A percentile compares a stretch with the other conserved stretches of the same genome.
Conservation (phyloP, 2,113 vertebrate species). For the Herpetotheres cachinnans region DNA sequence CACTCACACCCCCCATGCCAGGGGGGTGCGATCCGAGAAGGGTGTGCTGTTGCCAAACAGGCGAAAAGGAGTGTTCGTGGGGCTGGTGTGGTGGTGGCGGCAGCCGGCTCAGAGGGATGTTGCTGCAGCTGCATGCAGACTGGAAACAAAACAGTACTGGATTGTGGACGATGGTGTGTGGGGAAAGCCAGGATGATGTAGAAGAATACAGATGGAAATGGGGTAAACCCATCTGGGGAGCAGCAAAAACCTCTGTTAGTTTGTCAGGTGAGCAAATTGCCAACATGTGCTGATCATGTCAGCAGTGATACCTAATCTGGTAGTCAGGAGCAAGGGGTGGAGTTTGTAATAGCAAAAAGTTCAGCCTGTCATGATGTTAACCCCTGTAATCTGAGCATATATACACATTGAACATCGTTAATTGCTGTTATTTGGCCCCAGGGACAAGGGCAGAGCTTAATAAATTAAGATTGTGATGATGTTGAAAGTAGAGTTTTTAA, state of each 20-base stretch:
- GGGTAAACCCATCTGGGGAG: background rate
- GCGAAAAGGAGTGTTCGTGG: background rate
- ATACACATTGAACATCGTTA: background rate
- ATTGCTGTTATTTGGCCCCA: background rate
- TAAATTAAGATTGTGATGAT: background rate
- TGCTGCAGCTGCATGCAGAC: background rate
- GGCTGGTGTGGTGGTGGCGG: background rate
- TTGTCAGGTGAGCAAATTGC: background rate
- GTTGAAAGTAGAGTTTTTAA: background rate
- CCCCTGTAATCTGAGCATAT: background rate
- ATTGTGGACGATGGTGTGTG: background rate
- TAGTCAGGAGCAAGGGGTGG: background rate
- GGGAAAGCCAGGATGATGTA: background rate
- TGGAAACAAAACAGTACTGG: background rate
- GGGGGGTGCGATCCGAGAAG: background rate
- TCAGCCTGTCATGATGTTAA: background rate
- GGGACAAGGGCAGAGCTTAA: background rate
- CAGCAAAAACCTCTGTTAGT: background rate
- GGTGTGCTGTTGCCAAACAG: background rate
- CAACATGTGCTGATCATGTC: background rate
- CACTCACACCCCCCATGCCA: background rate
- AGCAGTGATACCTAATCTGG: background rate
- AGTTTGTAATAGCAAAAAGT: background rate
- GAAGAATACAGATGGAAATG: background rate
- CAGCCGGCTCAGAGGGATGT: too few species aligned